Base-by-base conservation (phyloP, 2,113 vertebrate genomes). In the Syngnathus floridae region DNA sequence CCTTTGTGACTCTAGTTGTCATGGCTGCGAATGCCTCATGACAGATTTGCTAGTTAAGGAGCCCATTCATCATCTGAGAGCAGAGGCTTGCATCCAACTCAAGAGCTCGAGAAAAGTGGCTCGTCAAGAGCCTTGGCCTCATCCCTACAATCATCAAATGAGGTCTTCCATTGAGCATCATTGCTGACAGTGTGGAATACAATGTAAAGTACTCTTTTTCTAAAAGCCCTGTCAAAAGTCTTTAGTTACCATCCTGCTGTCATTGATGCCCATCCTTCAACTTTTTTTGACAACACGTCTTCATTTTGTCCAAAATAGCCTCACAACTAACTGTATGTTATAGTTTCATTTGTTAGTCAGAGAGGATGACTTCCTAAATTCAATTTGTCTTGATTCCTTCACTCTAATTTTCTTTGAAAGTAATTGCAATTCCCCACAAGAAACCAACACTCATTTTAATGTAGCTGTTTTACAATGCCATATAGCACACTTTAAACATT, bases 11-110 rank as follows among this genome's bases (percentile, higher is more conserved):
- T 72, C 17, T 62, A 85, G 90, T 86, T 91, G 89, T 90, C 92
- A 91, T 90, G 89, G 90, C 88, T 90, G 89, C 86, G 83, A 88
- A 89, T 88, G 91, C 89, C 90, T 91, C 72, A 67, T 79, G 76
- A 84, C 84, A 74, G 71, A 85, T 86, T 46, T 65, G 79, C 87
- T 70, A 71, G 76, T 78, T 71, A 85, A 87, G 88, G 73, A 79
- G 86, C 86, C 88, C 74, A 89, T 91, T 86, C 87, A 89, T 88
- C 75, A 87, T 85, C 89, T 83, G 80, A 86, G 87, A 88, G 84
- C 89, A 88, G 70, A 77, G 78, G 82, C 75, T 70, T 79, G 75
- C 74, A 74, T 84, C 79, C 72, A 72, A 60, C 74, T 86, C 68
- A 86, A 87, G 84, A 81, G 84, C 77, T 63, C 43, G 46, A 75